Evolutionary conservation across 1,140 invertebrate genomes (phyloP), one percentile per base, ranked within the genome.

Genomic region (Drosophila fuyamai): DNA sequence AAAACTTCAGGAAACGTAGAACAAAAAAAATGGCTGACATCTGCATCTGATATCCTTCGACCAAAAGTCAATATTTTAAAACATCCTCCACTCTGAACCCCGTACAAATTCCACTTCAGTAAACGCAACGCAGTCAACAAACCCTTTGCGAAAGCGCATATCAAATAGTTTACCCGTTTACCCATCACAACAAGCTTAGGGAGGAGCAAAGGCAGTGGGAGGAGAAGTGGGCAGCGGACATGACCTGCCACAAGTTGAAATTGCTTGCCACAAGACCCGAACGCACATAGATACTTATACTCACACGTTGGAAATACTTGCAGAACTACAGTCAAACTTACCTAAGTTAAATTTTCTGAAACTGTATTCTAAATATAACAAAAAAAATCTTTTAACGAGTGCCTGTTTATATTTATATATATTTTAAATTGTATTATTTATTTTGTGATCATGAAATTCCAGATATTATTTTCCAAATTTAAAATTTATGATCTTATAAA

Each of bases 171-270:
- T 44, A 32, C 55, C 35, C 62, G 32, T 65, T 65, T 51, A 36
- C 63, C 58, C 50, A 61, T 47, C 47, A 54, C 61, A 76, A 78
- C 73, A 58, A 44, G 51, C 74, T 63, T 43, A 32, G 50, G 74
- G 75, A 35, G 66, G 53, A 43, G 27, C 44, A 10, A 40, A 23
- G 6, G 23, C 40, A 50, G 57, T 44, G 40, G 41, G 61, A 55
- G 41, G 55, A 44, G 55, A 36, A 18, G 40, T 27, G 61, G 32
- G 38, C 50, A 57, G 46, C 65, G 76, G 75, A 79, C 75, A 79
- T 79, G 76, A 79, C 76, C 76, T 79, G 76, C 76, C 76, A 65
- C 66, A 79, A 79, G 76, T 70, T 65, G 56, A 79, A 79, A 79
- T 78, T 79, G 75, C 58, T 72, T 79, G 75, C 76, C 53, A 50